A percentile compares a stretch with the other conserved stretches of the same genome.
phyloP scores from a whole-genome alignment of 2,113 vertebrate species.

The Colaptes auratus region DNA sequence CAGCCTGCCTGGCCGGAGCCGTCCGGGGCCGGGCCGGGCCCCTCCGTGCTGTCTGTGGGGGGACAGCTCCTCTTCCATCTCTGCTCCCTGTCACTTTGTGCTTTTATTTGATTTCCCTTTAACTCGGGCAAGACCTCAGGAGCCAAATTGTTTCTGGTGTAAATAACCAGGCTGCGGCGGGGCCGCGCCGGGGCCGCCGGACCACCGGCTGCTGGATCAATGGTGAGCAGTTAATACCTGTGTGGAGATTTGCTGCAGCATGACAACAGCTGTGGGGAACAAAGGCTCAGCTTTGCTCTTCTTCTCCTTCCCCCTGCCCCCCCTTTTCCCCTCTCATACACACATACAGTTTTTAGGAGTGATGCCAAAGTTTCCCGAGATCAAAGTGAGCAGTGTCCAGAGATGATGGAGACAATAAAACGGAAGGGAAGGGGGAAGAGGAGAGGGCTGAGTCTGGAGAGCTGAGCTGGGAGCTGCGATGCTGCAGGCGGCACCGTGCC shows the following conservation, averaged over 20 bases:
- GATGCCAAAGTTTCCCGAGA: constrained; percentile 66
- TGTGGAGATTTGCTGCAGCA: constrained; percentile 57
- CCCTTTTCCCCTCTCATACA: not conserved
- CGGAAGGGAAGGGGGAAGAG: not conserved
- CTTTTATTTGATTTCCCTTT: not conserved
- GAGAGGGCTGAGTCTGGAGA: not conserved
- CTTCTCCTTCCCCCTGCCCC: not conserved
- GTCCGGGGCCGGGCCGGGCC: not conserved
- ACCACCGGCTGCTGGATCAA: constrained; percentile 53
- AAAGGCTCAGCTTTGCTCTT: constrained; percentile 62
- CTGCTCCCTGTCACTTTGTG: not conserved
- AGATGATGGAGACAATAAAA: constrained; percentile 63
- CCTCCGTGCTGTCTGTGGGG: accelerated
- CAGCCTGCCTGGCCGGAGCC: not conserved
- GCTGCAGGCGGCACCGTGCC: constrained; percentile 40
- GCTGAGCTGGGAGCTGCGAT: not conserved
- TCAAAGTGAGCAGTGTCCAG: constrained; percentile 68
- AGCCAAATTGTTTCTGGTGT: constrained; percentile 22
- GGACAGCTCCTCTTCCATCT: not conserved
- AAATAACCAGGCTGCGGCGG: constrained; percentile 20
- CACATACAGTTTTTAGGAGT: constrained; percentile 33
- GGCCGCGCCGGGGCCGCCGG: not conserved
- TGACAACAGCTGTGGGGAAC: constrained; percentile 72
- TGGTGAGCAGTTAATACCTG: constrained; percentile 68
- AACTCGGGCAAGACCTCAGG: constrained; percentile 29